phyloP scores from a whole-genome alignment of 1,140 invertebrate species.

The Helicoverpa armigera region DNA sequence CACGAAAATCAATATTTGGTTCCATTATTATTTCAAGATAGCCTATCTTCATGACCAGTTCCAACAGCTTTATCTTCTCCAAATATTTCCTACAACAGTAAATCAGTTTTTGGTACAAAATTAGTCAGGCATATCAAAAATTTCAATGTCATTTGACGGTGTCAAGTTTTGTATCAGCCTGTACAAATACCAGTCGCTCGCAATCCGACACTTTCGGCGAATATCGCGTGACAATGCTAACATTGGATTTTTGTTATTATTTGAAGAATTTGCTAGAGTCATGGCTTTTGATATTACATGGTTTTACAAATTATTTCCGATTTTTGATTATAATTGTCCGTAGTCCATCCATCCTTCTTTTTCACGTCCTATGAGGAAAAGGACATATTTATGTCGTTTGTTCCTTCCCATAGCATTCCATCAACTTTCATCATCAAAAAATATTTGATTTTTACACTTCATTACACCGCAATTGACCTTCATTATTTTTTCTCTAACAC shows the following conservation, averaged over 20 bases:
- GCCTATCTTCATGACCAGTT: too few relatives aligned
- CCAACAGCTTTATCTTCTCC: too few relatives aligned
- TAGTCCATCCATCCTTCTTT: too few relatives aligned
- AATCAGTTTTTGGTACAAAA: not conserved
- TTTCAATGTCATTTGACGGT: conserved; percentile 41
- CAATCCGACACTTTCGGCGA: conserved; percentile 27
- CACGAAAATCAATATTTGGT: too few relatives aligned
- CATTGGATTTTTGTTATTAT: conserved; percentile 2
- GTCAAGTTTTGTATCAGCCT: conserved; percentile 15
- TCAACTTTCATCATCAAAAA: not conserved
- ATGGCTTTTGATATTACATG: not conserved
- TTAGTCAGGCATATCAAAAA: conserved; percentile 19
- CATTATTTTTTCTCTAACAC: conserved; percentile 13
- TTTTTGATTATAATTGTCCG: too few relatives aligned
- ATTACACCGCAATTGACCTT: conserved; percentile 2
- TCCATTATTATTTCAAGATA: too few relatives aligned
- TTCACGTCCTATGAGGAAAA: too few relatives aligned
- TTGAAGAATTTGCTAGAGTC: not conserved
- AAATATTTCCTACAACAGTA: too few relatives aligned
- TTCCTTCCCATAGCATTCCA: too few relatives aligned
- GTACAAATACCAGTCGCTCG: conserved; percentile 28
- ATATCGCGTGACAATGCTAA: conserved; percentile 25
- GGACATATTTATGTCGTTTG: too few relatives aligned
- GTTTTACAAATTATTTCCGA: not conserved
- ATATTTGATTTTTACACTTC: not conserved